phyloP scores from a whole-genome alignment of 2,888 invertebrate species.

The Petrophora chlorosata region DNA sequence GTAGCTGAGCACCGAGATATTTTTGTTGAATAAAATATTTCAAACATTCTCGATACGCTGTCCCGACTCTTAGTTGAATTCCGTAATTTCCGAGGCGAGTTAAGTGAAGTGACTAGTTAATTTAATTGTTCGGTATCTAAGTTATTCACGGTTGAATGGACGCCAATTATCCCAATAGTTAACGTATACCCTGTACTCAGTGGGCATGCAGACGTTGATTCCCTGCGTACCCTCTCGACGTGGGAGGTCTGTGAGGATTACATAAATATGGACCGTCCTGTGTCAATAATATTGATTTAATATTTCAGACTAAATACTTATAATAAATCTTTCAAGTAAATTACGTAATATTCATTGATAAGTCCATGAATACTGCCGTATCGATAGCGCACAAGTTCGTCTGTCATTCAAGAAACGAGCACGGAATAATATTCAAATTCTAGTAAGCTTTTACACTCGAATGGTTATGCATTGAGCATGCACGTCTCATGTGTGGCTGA shows the following conservation, averaged over 20 bases:
- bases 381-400: conserved; percentile 11
- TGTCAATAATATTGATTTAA: conserved; percentile 32
- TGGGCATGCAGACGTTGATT: conserved; percentile 36
- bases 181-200: conserved; percentile 36
- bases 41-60: conserved; percentile 9
- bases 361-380: conserved; percentile 9
- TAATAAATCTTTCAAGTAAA: conserved; percentile 7
- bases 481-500: conserved; percentile 29
- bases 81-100: conserved; percentile 8
- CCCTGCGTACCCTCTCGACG: conserved; percentile 41
- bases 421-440: conserved; percentile 19
- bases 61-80: conserved; percentile 1
- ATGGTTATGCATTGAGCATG: conserved; percentile 22
- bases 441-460: conserved; percentile 13
- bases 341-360: conserved; percentile 23
- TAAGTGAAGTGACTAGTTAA: conserved; percentile 31
- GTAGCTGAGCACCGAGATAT: not conserved
- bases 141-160: conserved; percentile 48
- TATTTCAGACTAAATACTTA: conserved; percentile 20
- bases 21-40: conserved; percentile 13
- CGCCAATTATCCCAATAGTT: conserved; percentile 57
- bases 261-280: conserved; percentile 35
- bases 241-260: conserved; percentile 58
- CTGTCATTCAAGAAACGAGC: conserved; percentile 11
- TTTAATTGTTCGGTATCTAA: conserved; percentile 37